Evolutionary conservation across 1,140 invertebrate species (phyloP), one percentile per base, ranked within the genome.

Genomic region (Scaptomyza hsui): DNA sequence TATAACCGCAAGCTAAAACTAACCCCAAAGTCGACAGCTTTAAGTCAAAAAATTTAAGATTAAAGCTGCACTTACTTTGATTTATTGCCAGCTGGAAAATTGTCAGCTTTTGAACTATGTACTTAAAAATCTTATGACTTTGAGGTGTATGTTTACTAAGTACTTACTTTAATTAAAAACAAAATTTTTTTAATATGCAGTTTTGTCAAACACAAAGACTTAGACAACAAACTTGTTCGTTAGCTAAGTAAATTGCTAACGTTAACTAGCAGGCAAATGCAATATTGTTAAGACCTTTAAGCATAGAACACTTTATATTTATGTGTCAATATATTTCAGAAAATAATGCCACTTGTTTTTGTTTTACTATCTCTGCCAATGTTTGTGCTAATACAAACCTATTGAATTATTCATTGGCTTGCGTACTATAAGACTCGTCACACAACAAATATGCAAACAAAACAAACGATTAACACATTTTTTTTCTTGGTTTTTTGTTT

Each of bases 391-490:
- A 61, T 32, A 55, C 16, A 61, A 47, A 57, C 2, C 47, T 70
- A 42, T 74, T 74, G 71, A 73, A 73, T 73, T 69, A 69, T 73
- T 69, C 42, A 73, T 62, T 39, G 13, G 24, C 49, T 47, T 24
- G 41, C 15, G 42, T 57, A 45, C 4, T 29, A 45, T 35, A n/a
- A n/a, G 1, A 32, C 29, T 37, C 10, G 32, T 61, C 37, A 51
- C 52, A 52, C 21, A 41, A 52, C 13, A 65, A 51, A 57, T 52
- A 57, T 65, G 45, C 61, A 52, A 69, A 51, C 42, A 32, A 60
- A 52, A 52, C 62, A 85, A 86, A 70, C 68, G 71, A 88, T 86
- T 88, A 88, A 82, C 83, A 82, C 72, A 82, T 77, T 61, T 85
- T 74, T 65, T 24, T 44, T 9, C 35, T 13, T 26, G n/a, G n/a